Conservation (phyloP, 2,113 vertebrate species). For the Nansenia antarctica region DNA sequence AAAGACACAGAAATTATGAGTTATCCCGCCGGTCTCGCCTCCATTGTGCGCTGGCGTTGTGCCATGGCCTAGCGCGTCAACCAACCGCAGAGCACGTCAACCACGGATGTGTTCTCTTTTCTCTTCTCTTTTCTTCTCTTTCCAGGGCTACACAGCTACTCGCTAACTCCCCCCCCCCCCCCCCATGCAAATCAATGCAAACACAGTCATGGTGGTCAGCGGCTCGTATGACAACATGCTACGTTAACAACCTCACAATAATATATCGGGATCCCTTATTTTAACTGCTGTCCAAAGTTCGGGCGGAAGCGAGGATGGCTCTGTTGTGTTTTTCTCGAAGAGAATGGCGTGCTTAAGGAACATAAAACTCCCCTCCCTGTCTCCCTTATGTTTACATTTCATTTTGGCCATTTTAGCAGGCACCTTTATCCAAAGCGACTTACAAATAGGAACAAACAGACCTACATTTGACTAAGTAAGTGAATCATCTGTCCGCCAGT, state of each 20-base stretch:
- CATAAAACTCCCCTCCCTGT: constrained; percentile 40
- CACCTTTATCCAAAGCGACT: no score
- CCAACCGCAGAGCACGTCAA: constrained; percentile 45
- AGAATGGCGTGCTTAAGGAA: constrained; percentile 56
- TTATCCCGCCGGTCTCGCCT: constrained; percentile 46
- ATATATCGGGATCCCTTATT: no score
- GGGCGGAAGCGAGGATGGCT: constrained; percentile 18
- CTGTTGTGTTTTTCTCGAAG: constrained; percentile 43
- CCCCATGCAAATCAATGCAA: constrained; percentile 41
- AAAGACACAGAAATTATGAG: constrained; percentile 65
- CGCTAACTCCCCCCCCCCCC: constrained; percentile 17
- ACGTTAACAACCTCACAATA: neutral
- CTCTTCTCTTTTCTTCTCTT: constrained; percentile 39
- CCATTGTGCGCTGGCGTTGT: constrained; percentile 64
- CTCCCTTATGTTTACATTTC: neutral
- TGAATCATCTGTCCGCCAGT: no score
- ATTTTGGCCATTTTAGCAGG: no score
- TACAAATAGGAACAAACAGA: no score
- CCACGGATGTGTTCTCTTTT: constrained; percentile 13
- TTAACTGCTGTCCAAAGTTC: no score
- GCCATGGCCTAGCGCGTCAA: constrained; percentile 52
- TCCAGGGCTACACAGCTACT: constrained; percentile 37
- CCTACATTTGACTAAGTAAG: no score
- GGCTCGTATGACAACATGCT: neutral
- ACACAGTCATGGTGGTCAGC: constrained; percentile 19